These are phyloP conservation scores for Asarcornis scutulata DNA, from an alignment of 2,113 vertebrate genomes.

Conservation along the genomic window DNA sequence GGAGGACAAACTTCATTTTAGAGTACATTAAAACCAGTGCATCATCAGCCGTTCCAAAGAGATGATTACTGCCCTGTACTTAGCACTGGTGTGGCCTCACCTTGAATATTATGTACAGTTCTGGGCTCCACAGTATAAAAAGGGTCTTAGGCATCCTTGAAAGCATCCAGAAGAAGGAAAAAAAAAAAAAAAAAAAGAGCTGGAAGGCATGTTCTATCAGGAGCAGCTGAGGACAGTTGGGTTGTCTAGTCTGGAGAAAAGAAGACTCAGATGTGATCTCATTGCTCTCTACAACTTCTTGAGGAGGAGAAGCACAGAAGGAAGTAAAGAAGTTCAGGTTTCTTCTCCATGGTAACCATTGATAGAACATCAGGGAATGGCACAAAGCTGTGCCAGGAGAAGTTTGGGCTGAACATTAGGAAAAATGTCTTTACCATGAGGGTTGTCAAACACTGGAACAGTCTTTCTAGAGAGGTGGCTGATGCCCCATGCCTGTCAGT, in stretches of 20 bases:
- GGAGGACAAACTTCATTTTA: no score
- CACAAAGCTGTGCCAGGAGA: no score
- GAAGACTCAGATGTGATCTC: rapidly evolving
- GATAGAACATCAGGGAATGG: no score
- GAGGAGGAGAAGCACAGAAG: no score
- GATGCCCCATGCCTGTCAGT: not conserved
- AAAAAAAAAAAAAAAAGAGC: rapidly evolving
- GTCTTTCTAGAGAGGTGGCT: not conserved
- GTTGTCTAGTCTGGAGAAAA: not conserved
- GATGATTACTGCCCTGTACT: not conserved
- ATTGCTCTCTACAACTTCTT: not conserved
- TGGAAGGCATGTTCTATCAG: not conserved
- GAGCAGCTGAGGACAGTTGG: not conserved
- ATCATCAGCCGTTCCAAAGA: not conserved
- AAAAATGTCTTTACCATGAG: not conserved
- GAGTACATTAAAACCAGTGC: no score
- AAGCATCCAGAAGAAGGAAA: not conserved
- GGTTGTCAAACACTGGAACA: not conserved
- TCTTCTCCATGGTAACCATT: no score
- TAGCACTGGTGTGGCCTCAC: no score
- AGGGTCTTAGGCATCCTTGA: not conserved
- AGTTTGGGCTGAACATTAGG: not conserved
- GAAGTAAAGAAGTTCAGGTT: no score
- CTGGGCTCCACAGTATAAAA: not conserved
- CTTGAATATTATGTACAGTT: not conserved